Conservation (phyloP, 2,113 vertebrate species). For the Oryzias curvinotus region DNA sequence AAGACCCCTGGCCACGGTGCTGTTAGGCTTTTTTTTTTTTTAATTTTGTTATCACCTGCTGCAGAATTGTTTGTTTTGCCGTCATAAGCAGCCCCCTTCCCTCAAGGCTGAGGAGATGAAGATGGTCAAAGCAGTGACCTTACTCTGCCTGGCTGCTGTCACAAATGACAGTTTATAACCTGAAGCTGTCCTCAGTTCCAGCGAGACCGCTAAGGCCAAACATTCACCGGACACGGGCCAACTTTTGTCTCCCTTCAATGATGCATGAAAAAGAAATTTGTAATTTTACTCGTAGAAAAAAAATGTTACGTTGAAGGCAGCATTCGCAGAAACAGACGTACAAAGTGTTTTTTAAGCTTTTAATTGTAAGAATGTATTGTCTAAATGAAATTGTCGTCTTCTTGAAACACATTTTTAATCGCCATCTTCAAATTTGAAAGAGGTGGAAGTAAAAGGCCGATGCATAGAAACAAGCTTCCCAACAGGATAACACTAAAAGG, state of each 20-base stretch:
- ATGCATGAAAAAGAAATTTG: too few species aligned
- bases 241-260: too few species aligned
- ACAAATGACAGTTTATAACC: constrained; percentile 18
- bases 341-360: too few species aligned
- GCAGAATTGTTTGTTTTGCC: constrained; percentile 36
- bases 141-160: constrained; percentile 23
- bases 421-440: too few species aligned
- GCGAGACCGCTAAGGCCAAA: background rate
- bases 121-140: constrained; percentile 24
- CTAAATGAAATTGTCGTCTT: too few species aligned
- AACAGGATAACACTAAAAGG: too few species aligned
- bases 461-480: too few species aligned
- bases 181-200: constrained; percentile 5
- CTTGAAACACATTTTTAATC: too few species aligned
- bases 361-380: too few species aligned
- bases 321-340: background rate
- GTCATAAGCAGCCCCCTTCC: constrained; percentile 13
- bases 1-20: constrained; percentile 24
- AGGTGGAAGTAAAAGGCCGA: too few species aligned
- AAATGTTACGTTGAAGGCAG: background rate
- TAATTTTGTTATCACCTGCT: background rate
- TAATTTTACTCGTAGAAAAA: background rate
- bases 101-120: constrained; percentile 1
- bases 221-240: constrained; percentile 15
- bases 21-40: constrained; percentile 3